A percentile compares a stretch with the other conserved stretches of the same genome.
Conservation (phyloP, 2,888 invertebrate genomes). For the Eugnorisma glareosa region DNA sequence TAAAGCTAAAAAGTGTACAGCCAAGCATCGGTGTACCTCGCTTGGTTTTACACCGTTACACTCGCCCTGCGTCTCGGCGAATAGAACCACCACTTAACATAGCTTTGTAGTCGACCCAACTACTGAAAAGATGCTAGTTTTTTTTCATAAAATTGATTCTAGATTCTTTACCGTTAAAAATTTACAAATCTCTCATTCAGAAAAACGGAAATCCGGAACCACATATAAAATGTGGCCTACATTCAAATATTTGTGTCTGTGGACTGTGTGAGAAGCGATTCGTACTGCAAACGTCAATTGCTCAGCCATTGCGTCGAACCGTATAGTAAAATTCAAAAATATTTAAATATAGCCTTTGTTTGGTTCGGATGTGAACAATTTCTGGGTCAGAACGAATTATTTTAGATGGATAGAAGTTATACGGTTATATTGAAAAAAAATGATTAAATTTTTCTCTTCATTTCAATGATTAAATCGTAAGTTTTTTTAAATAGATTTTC, state of each 20-base stretch:
- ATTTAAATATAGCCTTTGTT: slow-evolving; percentile 11
- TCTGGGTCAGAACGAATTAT: neutral
- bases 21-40: no score
- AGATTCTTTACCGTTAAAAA: neutral
- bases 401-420: neutral
- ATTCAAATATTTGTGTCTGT: slow-evolving; percentile 41
- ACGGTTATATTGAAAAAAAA: neutral
- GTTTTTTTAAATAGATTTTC: no score
- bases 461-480: no score
- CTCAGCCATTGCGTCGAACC: neutral
- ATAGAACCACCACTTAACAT: no score
- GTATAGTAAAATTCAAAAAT: slow-evolving; percentile 1
- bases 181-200: neutral
- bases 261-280: neutral
- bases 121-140: no score
- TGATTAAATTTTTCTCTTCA: neutral
- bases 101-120: neutral
- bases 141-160: neutral
- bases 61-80: no score
- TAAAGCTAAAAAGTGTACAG: no score
- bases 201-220: neutral
- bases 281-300: slow-evolving; percentile 18
- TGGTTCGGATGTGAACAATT: neutral
- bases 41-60: no score
- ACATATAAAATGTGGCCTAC: slow-evolving; percentile 30